Base-by-base conservation (phyloP, 2,797 vertebrate genomes). In the Hyperoplus immaculatus region DNA sequence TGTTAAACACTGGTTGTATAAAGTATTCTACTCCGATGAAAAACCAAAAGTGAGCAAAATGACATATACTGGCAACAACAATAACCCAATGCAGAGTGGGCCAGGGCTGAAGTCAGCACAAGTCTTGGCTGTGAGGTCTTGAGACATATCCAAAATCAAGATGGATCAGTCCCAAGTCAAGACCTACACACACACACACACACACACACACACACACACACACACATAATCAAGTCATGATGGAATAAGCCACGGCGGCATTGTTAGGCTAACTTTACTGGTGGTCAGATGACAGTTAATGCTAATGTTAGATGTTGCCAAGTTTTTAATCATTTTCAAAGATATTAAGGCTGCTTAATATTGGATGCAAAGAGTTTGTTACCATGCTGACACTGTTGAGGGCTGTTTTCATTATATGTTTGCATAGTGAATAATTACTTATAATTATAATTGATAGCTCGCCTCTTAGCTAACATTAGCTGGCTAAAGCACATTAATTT, bases 281-380 rank as follows among this genome's bases (percentile, higher is more conserved):
- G 11, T 45, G 4, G 45, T 1, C 18, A n/a, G 47, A 21, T 58
- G 56, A 65, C 14, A 1, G 13, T 11, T 45, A 45, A 45, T 11
- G 10, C 43, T 64, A 49, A 62, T 18, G 53, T 38, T 13, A 46
- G 16, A 10, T 7, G 51, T 70, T 51, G 13, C 14, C 12, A 67
- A 66, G 38, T 36, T 8, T 55, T 72, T 43, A 51, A 21, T 54
- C 16, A 46, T 59, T 39, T 39, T 42, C 29, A 39, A 64, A 46
- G 21, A 61, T 6, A 36, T 6, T 0, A 46, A 49, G 5, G 21
- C 18, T 8, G 2, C 8, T 5, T 50, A 5, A 36, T 12, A 29
- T 58, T 12, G 16, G 7, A 49, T 15, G 7, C 5, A 56, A 58
- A 51, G 2, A 54, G 21, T 62, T 3, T 41, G 12, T 60, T 57